Conservation (phyloP, 1,140 invertebrate genomes). For the Atopsyche davidsoni region DNA sequence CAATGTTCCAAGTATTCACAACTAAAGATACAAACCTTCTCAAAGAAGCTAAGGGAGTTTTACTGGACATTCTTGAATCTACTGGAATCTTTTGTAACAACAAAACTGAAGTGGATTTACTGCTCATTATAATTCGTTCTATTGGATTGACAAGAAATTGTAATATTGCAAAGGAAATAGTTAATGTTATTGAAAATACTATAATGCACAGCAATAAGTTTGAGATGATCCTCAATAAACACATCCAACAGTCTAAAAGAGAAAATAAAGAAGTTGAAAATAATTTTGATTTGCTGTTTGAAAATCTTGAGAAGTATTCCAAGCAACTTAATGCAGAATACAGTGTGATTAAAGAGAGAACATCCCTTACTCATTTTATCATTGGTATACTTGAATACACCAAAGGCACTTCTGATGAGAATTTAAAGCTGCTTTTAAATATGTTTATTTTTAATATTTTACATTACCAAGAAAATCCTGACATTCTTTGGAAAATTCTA, state of each 20-base stretch:
- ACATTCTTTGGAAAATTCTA: constrained; percentile 33
- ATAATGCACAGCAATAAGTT: constrained; percentile 15
- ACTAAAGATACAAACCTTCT: constrained; percentile 41
- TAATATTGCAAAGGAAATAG: constrained; percentile 39
- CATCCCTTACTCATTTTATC: constrained; percentile 39
- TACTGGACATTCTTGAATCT: constrained; percentile 52
- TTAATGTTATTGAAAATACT: constrained; percentile 32
- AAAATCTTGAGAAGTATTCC: constrained; percentile 36
- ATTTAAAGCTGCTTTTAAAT: constrained; percentile 38
- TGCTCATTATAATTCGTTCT: constrained; percentile 51
- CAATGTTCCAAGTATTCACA: constrained; percentile 52
- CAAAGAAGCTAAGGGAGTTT: constrained; percentile 39
- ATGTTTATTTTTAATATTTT: constrained; percentile 41
- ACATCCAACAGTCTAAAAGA: constrained; percentile 25
- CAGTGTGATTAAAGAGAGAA: constrained; percentile 39
- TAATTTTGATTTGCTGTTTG: constrained; percentile 39
- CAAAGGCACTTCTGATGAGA: constrained; percentile 37
- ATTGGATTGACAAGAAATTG: constrained; percentile 34
- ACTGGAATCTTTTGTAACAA: constrained; percentile 57
- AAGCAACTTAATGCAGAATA: constrained; percentile 33
- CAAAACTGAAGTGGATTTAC: constrained; percentile 58
- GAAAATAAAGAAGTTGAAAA: constrained; percentile 34
- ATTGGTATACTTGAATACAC: constrained; percentile 41
- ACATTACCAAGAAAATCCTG: constrained; percentile 41
- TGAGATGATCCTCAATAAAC: constrained; percentile 7